These are phyloP conservation scores for Limenitis arthemis DNA, from an alignment of 2,888 invertebrate species.

Conservation along the genomic window DNA sequence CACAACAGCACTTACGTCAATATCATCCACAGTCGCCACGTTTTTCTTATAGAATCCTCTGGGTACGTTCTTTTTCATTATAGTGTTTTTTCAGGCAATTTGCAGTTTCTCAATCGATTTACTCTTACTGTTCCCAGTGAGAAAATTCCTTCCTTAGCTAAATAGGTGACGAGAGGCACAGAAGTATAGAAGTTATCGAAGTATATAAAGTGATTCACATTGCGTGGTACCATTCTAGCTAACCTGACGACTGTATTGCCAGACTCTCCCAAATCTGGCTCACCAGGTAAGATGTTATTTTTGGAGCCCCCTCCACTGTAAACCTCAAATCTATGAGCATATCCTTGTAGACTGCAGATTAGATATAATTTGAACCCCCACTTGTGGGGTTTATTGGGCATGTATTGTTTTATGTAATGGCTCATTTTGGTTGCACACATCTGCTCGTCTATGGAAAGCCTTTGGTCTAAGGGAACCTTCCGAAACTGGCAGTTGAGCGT, in stretches of 20 bases:
- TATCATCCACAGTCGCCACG: constrained; percentile 2
- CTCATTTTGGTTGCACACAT: constrained; percentile 35
- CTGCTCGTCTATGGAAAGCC: constrained; percentile 32
- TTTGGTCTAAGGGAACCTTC: constrained; percentile 30
- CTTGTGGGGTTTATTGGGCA: constrained; percentile 23
- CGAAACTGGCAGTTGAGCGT: constrained; percentile 31
- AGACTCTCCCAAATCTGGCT: constrained; percentile 26
- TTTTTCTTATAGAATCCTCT: constrained; percentile 2
- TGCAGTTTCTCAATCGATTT: no score
- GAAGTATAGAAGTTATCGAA: constrained; percentile 2
- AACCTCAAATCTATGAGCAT: no score
- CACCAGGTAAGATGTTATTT: constrained; percentile 15
- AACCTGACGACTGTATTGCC: constrained; percentile 25
- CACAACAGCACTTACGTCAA: constrained; percentile 10
- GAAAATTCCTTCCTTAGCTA: background rate
- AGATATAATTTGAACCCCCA: constrained; percentile 25
- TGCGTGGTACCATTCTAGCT: constrained; percentile 19
- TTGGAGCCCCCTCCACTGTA: no score
- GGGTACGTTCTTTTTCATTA: constrained; percentile 12
- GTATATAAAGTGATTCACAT: background rate
- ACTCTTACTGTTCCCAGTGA: no score
- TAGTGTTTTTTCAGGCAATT: constrained; percentile 6
- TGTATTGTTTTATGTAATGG: constrained; percentile 29
- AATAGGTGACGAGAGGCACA: background rate
- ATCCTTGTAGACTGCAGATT: constrained; percentile 10